A percentile compares a stretch with the other conserved stretches of the same genome.
These are phyloP conservation scores for Stenichneumon culpator DNA, from an alignment of 2,888 invertebrate species.

Conservation along the genomic window DNA sequence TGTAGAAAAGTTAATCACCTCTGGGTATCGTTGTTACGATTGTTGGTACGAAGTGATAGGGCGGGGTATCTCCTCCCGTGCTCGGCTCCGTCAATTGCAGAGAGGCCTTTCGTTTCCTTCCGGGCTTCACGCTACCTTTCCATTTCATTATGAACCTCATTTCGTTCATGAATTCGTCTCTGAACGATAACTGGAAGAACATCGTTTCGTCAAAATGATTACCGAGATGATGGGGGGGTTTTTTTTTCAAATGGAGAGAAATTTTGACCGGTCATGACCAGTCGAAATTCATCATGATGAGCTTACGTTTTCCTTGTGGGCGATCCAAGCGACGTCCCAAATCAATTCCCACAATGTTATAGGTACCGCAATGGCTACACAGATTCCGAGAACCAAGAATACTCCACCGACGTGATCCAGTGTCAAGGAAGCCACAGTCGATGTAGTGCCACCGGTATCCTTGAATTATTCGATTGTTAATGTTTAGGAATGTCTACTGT, in stretches of 20 bases:
- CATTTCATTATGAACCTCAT: constrained; percentile 90
- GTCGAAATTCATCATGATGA: neutral
- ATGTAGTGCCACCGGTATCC: constrained; percentile 79
- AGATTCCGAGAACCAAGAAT: constrained; percentile 91
- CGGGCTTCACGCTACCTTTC: constrained; percentile 90
- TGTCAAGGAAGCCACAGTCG: constrained; percentile 88
- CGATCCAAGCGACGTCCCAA: constrained; percentile 86
- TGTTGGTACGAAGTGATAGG: constrained; percentile 77
- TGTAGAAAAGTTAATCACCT: constrained; percentile 15
- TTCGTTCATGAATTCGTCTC: constrained; percentile 90
- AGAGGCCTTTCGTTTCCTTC: constrained; percentile 85
- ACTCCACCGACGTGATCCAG: constrained; percentile 94
- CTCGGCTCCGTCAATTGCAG: constrained; percentile 82
- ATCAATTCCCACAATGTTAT: constrained; percentile 90
- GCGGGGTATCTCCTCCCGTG: constrained; percentile 73
- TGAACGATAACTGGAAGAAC: constrained; percentile 85
- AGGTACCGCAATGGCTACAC: constrained; percentile 88
- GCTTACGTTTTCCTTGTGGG: constrained; percentile 85
- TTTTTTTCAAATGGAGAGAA: neutral
- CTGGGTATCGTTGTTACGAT: constrained; percentile 72
- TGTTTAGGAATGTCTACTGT: too few relatives aligned
- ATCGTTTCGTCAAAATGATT: neutral
- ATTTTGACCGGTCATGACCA: neutral
- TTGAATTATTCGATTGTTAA: neutral
- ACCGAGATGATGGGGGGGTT: neutral